These are phyloP conservation scores for Eudorcas thomsonii DNA, from an alignment of 2,113 vertebrate species.

Conservation along the genomic window DNA sequence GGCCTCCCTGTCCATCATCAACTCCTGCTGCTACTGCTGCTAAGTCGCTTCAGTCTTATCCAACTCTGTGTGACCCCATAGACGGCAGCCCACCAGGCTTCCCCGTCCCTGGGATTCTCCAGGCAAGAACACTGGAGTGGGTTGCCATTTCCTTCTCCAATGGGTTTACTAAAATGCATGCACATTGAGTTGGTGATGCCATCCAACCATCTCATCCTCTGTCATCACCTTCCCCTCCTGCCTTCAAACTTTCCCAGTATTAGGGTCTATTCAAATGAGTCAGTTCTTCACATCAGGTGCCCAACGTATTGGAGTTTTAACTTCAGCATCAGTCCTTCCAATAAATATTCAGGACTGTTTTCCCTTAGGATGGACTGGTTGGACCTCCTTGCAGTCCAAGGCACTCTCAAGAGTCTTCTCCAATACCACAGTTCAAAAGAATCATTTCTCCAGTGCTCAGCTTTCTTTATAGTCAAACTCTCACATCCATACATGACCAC, in stretches of 20 bases:
- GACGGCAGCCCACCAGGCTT: neutral
- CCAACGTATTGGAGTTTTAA: neutral
- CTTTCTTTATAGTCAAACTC: neutral
- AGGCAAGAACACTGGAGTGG: too few species aligned
- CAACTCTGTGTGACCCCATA: neutral
- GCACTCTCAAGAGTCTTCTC: neutral
- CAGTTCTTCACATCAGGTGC: neutral
- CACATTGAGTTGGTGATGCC: neutral
- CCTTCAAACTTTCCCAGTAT: neutral
- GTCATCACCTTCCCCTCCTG: rapidly evolving
- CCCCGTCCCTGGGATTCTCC: too few species aligned
- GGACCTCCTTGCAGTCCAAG: neutral
- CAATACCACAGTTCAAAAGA: neutral
- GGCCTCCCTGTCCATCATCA: neutral
- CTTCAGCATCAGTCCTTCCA: neutral
- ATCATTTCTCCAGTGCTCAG: rapidly evolving
- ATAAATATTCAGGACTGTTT: neutral
- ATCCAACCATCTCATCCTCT: neutral
- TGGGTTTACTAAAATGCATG: neutral
- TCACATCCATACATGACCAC: neutral
- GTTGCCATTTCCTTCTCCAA: too few species aligned
- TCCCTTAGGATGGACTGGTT: neutral
- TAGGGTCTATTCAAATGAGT: neutral
- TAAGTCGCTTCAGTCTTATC: neutral
- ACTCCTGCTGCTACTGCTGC: neutral